These are phyloP conservation scores for Epizoanthus fatuus DNA, from an alignment of 92 coral and sea anemone species.

Conservation along the genomic window DNA sequence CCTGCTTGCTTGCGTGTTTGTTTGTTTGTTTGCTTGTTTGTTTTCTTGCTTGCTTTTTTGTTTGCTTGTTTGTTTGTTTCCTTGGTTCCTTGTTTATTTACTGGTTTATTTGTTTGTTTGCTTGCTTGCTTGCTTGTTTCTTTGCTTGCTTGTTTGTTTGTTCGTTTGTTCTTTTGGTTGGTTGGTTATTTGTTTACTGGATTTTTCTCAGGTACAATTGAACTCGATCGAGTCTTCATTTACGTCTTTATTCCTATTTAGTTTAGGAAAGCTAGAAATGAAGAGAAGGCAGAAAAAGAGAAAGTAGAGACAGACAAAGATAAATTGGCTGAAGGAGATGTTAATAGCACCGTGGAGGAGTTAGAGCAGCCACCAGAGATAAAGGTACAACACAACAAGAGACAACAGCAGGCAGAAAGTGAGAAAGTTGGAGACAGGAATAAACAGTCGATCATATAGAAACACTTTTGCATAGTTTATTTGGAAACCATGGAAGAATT, in stretches of 20 bases:
- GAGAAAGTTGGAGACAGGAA: not conserved
- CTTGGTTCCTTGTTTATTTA: no score
- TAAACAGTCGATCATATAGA: not conserved
- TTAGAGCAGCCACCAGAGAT: conserved; percentile 19
- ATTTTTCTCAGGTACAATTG: not conserved
- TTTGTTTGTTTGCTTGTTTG: no score
- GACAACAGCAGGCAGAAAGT: not conserved
- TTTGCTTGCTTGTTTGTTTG: no score
- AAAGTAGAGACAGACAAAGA: conserved; percentile 9
- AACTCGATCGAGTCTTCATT: not conserved
- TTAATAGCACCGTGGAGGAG: not conserved
- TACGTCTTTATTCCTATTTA: not conserved
- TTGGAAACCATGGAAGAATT: no score
- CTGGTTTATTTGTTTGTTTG: no score
- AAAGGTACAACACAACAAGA: not conserved
- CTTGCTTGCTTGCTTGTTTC: no score
- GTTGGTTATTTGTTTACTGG: not conserved
- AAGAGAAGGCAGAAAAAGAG: conserved; percentile 18
- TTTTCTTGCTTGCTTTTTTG: no score
- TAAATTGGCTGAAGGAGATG: not conserved
- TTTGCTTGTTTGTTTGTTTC: no score
- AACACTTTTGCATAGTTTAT: no score
- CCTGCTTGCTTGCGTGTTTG: no score
- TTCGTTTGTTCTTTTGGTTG: no score
- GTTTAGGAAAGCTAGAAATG: conserved; percentile 17